Conservation (phyloP, 2,113 vertebrate species). For the Procapra przewalskii region DNA sequence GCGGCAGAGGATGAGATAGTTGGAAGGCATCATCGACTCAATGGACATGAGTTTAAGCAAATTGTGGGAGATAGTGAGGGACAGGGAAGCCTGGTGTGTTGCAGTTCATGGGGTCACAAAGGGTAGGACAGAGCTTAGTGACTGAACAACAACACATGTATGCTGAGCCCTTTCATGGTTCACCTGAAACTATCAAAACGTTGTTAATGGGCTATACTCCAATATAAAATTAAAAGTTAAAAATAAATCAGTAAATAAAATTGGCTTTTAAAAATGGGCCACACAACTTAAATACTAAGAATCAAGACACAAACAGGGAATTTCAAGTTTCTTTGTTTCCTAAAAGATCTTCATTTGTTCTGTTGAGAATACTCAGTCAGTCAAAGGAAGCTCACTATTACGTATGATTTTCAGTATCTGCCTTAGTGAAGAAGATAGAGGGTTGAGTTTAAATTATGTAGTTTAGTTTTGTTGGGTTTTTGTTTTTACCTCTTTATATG, state of each 20-base stretch:
- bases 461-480: neutral
- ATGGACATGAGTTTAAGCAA: neutral
- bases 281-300: neutral
- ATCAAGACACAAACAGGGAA: neutral
- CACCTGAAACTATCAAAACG: neutral
- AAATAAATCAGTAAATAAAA: neutral
- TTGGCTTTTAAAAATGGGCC: neutral
- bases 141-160: neutral
- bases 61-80: neutral
- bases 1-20: neutral
- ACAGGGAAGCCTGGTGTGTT: neutral
- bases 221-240: neutral
- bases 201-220: neutral
- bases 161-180: neutral
- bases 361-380: neutral
- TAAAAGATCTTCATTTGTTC: neutral
- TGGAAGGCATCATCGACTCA: neutral
- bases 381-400: neutral
- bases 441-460: neutral
- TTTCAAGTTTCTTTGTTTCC: neutral
- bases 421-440: neutral
- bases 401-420: neutral
- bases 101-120: neutral
- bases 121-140: neutral
- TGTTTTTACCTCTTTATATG: constrained; percentile 87